These are phyloP conservation scores for Ploceus nigricollis DNA, from an alignment of 2,113 vertebrate species.

Conservation along the genomic window DNA sequence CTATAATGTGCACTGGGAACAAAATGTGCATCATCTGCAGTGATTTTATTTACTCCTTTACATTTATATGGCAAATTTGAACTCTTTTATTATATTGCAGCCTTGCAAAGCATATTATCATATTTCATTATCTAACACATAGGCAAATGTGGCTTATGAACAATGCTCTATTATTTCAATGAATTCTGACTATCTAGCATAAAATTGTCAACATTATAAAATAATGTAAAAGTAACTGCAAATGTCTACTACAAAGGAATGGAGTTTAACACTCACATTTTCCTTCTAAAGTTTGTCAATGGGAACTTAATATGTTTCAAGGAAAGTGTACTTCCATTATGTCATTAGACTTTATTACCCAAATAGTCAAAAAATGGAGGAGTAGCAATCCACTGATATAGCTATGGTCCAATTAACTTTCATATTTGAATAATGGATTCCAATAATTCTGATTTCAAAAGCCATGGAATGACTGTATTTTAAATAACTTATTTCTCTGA, in stretches of 20 bases:
- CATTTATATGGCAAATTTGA: slow-evolving; percentile 16
- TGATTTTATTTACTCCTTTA: slow-evolving; percentile 34
- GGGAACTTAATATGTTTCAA: not conserved
- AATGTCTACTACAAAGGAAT: not conserved
- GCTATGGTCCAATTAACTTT: not conserved
- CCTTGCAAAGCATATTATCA: slow-evolving; percentile 18
- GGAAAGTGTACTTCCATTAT: not conserved
- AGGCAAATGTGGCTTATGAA: slow-evolving; percentile 21
- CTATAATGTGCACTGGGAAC: not conserved
- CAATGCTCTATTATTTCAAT: slow-evolving; percentile 45
- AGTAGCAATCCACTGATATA: not conserved
- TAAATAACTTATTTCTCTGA: not conserved
- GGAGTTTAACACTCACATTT: not conserved
- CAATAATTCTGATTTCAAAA: not conserved
- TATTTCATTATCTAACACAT: slow-evolving; percentile 52
- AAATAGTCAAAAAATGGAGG: not conserved
- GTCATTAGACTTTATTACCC: not conserved
- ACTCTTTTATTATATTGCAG: slow-evolving; percentile 13
- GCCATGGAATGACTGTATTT: not conserved
- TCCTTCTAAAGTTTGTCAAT: not conserved
- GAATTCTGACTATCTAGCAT: slow-evolving; percentile 30
- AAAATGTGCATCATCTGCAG: not conserved
- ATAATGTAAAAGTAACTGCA: slow-evolving; percentile 26
- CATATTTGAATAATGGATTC: not conserved
- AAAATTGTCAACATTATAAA: slow-evolving; percentile 35